Percentiles rank a stretch among this genome's conserved stretches.
phyloP scores from a whole-genome alignment of 2,888 invertebrate genomes.

The Entomobrya proxima region DNA sequence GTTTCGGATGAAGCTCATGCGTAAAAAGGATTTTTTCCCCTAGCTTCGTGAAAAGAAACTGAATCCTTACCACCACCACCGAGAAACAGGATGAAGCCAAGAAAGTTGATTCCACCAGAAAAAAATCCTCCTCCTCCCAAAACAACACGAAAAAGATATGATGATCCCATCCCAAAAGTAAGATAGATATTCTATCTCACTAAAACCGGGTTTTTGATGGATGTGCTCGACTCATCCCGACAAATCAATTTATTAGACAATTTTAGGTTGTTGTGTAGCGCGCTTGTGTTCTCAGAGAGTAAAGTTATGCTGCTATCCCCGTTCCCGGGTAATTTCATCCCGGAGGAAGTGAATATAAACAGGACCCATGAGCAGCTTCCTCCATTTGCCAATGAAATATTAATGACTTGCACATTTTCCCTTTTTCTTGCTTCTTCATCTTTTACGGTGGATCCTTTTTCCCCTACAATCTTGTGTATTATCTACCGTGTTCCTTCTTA shows the following conservation, averaged over 20 bases:
- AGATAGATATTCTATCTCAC: conserved; percentile 2
- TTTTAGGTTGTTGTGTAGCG: conserved; percentile 28
- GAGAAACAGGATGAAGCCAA: conserved; percentile 34
- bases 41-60: conserved; percentile 15
- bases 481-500: background rate
- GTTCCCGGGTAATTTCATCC: conserved; percentile 65
- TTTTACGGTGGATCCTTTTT: conserved; percentile 16
- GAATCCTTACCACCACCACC: conserved; percentile 19
- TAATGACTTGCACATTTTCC: conserved; percentile 74
- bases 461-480: background rate
- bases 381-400: conserved; percentile 73
- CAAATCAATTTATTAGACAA: conserved; percentile 66
- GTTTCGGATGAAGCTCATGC: conserved; percentile 59
- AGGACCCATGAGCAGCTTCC: conserved; percentile 65
- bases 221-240: conserved; percentile 65
- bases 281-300: background rate
- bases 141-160: background rate
- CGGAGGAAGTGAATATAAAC: conserved; percentile 64
- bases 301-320: background rate
- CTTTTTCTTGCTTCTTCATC: conserved; percentile 19
- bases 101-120: conserved; percentile 57
- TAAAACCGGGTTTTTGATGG: conserved; percentile 54
- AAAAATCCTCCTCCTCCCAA: conserved; percentile 33
- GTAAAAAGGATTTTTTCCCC: conserved; percentile 44
- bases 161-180: conserved; percentile 22